These are phyloP conservation scores for Leptodactylus fuscus DNA, from an alignment of 2,113 vertebrate species.

Conservation along the genomic window DNA sequence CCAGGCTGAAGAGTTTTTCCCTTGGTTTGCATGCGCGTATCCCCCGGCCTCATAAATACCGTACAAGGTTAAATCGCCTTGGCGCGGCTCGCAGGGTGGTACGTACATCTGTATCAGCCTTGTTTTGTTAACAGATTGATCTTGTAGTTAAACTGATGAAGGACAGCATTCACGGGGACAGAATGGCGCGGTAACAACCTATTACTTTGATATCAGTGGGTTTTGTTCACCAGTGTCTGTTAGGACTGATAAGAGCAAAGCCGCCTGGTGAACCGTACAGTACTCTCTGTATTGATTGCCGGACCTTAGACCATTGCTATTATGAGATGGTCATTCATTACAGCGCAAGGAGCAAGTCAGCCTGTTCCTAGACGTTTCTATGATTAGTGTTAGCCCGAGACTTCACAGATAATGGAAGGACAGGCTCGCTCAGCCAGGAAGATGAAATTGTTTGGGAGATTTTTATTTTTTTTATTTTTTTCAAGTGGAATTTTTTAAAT, in stretches of 20 bases:
- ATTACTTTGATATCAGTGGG: conserved; percentile 64
- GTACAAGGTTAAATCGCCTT: conserved; percentile 38
- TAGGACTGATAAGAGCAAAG: conserved; percentile 68
- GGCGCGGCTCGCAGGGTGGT: too few species aligned
- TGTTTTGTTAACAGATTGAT: conserved; percentile 67
- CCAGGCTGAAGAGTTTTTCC: neutral
- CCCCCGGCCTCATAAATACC: neutral
- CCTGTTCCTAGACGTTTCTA: conserved; percentile 44
- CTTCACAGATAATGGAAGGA: conserved; percentile 64
- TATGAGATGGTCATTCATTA: conserved; percentile 69
- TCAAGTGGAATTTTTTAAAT: neutral
- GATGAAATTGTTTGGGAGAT: conserved; percentile 16
- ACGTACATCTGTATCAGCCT: conserved; percentile 35
- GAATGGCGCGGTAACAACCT: conserved; percentile 66
- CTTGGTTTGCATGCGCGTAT: neutral
- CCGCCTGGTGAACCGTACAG: conserved; percentile 60
- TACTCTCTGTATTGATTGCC: conserved; percentile 68
- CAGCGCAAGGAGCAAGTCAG: conserved; percentile 63
- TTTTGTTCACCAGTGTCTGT: conserved; percentile 67
- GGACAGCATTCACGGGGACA: conserved; percentile 61
- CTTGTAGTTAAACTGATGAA: conserved; percentile 69
- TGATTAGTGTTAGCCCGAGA: conserved; percentile 55
- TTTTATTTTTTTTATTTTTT: conserved; percentile 48
- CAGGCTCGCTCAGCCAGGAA: conserved; percentile 61
- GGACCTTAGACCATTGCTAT: conserved; percentile 65